Conservation (phyloP, 1,140 invertebrate genomes). For the Papilio xuthus region DNA sequence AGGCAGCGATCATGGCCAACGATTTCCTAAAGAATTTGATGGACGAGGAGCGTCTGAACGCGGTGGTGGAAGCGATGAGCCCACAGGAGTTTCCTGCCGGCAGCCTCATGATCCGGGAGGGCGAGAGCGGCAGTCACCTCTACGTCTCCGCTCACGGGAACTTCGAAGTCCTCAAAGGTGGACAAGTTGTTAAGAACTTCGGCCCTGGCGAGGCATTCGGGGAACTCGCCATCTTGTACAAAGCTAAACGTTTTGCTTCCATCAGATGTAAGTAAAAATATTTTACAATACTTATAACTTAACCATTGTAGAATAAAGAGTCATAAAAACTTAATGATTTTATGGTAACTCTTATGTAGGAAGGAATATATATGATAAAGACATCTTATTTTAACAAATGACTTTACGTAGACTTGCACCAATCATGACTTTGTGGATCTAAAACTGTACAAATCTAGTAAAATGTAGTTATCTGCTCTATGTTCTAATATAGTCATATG, state of each 20-base stretch:
- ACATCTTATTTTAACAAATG: no score
- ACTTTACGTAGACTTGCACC: no score
- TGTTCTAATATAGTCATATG: no score
- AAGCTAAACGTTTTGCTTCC: conserved; percentile 93
- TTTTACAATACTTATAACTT: neutral
- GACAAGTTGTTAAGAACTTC: conserved; percentile 89
- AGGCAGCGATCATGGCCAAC: conserved; percentile 88
- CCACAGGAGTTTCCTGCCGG: conserved; percentile 88
- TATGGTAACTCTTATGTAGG: no score
- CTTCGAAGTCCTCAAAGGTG: conserved; percentile 93
- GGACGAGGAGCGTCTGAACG: conserved; percentile 90
- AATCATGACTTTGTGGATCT: no score
- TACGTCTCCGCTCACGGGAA: conserved; percentile 92
- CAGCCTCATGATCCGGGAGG: conserved; percentile 93
- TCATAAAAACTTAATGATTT: no score
- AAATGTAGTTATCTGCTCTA: no score
- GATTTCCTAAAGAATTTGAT: conserved; percentile 95
- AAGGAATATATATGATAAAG: no score
- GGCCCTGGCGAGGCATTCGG: conserved; percentile 94
- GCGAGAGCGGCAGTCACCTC: conserved; percentile 90
- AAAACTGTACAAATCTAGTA: no score
- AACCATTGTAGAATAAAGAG: no score
- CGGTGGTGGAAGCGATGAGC: conserved; percentile 96
- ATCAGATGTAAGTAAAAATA: conserved; percentile 85
- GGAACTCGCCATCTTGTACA: conserved; percentile 96